These are phyloP conservation scores for Timema cristinae DNA, from an alignment of 2,888 invertebrate species.

Conservation along the genomic window DNA sequence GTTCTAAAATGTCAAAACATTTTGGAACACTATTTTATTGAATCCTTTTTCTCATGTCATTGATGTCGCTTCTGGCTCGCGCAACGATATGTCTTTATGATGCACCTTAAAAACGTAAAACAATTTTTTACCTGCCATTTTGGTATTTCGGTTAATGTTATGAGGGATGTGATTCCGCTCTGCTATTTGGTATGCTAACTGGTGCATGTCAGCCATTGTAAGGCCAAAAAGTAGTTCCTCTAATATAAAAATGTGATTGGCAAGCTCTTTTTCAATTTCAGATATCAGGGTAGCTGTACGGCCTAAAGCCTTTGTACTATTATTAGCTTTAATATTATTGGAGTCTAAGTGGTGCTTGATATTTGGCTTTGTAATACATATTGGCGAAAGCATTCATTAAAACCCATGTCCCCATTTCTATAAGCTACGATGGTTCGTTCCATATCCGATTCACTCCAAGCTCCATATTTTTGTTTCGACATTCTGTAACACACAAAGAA, in stretches of 20 bases:
- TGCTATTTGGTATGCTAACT: not conserved
- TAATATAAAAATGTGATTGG: not conserved
- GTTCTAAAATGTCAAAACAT: not conserved
- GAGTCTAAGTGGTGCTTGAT: not conserved
- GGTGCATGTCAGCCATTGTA: not conserved
- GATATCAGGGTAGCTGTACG: not conserved
- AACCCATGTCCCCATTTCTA: not conserved
- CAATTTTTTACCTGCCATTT: conserved; percentile 6
- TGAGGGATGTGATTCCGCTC: not conserved
- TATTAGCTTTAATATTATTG: not conserved
- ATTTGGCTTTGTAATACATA: not conserved
- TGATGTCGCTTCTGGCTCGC: conserved; percentile 1
- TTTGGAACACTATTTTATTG: not conserved
- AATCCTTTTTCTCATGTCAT: not conserved
- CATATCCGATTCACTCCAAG: conserved; percentile 11
- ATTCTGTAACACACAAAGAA: conserved; percentile 4
- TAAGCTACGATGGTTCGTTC: not conserved
- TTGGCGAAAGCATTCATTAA: not conserved
- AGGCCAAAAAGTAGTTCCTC: not conserved
- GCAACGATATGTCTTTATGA: not conserved
- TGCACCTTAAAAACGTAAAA: not conserved
- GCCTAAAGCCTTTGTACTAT: not conserved
- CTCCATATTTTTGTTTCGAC: not conserved
- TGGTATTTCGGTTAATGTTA: not conserved
- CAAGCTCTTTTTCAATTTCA: not conserved